Percentiles rank a stretch among this genome's conserved stretches.
Evolutionary conservation across 2,888 invertebrate genomes (phyloP).

Genomic region (Crematogaster levior): DNA sequence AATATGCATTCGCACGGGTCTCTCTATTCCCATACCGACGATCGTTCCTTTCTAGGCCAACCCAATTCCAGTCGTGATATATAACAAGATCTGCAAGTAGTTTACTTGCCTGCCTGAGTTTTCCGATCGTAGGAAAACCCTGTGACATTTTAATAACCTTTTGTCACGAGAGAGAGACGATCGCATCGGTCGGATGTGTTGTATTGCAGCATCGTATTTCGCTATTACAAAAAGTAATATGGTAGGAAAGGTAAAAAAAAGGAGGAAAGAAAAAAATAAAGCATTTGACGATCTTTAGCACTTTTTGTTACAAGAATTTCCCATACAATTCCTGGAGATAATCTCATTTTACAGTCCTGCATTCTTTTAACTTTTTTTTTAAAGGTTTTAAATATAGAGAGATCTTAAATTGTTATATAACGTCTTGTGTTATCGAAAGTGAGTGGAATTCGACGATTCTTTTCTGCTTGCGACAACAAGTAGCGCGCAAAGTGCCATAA

Average conservation of each 20-base stretch:
- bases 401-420: not conserved
- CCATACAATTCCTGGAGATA: not conserved
- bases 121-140: conserved; percentile 35
- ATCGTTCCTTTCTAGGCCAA: conserved; percentile 37
- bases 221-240: conserved; percentile 18
- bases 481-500: conserved; percentile 13
- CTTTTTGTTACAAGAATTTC: conserved; percentile 21
- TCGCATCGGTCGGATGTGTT: conserved; percentile 44
- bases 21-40: conserved; percentile 20
- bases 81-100: conserved; percentile 39
- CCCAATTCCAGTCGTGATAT: conserved; percentile 49
- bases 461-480: not conserved
- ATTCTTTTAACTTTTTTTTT: not conserved
- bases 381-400: not conserved
- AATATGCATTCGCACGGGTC: conserved; percentile 38
- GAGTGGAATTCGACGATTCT: conserved; percentile 1
- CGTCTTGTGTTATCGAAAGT: not conserved
- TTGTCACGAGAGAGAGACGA: conserved; percentile 55
- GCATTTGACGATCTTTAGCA: not conserved
- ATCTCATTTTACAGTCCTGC: not conserved
- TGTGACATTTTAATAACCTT: conserved; percentile 58
- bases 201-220: conserved; percentile 11
- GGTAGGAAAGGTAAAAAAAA: not conserved
- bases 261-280: not conserved
- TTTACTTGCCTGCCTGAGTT: conserved; percentile 39